Percentiles rank a stretch among this genome's conserved stretches.
These are phyloP conservation scores for Notoglanidium macrostoma DNA, from an alignment of 2,797 vertebrate species.

Conservation along the genomic window DNA sequence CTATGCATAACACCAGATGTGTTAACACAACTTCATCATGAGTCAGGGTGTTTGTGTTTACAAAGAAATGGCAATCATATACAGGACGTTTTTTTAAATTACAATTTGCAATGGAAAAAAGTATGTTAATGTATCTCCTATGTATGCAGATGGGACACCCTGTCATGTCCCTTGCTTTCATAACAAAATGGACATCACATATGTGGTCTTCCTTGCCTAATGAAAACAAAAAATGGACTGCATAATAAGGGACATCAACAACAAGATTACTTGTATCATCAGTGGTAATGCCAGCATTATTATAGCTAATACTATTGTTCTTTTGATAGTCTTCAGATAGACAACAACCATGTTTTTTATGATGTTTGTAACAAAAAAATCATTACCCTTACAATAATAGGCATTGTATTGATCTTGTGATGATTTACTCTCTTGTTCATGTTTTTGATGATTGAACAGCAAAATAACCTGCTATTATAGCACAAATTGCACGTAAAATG, in stretches of 20 bases:
- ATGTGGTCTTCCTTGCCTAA: conserved; percentile 31
- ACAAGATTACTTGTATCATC: conserved; percentile 25
- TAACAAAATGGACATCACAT: background rate
- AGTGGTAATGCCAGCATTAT: background rate
- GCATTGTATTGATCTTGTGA: background rate
- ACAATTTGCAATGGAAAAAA: too few relatives aligned
- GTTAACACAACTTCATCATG: too few relatives aligned
- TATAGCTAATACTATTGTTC: background rate
- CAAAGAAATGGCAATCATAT: too few relatives aligned
- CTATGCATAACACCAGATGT: too few relatives aligned
- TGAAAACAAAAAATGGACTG: conserved; percentile 34
- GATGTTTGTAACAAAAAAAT: background rate
- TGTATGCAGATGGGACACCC: too few relatives aligned
- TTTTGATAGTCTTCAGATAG: background rate
- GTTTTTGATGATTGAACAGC: background rate
- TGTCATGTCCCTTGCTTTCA: background rate
- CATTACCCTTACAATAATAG: background rate
- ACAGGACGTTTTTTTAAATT: too few relatives aligned
- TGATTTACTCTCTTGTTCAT: background rate
- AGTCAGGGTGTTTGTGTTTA: too few relatives aligned
- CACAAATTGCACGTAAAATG: background rate
- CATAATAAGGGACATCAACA: conserved; percentile 38
- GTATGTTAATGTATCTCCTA: too few relatives aligned
- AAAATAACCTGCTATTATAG: background rate
- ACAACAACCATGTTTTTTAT: background rate